These are phyloP conservation scores for Lampris incognitus DNA, from an alignment of 2,113 vertebrate genomes.

Conservation along the genomic window DNA sequence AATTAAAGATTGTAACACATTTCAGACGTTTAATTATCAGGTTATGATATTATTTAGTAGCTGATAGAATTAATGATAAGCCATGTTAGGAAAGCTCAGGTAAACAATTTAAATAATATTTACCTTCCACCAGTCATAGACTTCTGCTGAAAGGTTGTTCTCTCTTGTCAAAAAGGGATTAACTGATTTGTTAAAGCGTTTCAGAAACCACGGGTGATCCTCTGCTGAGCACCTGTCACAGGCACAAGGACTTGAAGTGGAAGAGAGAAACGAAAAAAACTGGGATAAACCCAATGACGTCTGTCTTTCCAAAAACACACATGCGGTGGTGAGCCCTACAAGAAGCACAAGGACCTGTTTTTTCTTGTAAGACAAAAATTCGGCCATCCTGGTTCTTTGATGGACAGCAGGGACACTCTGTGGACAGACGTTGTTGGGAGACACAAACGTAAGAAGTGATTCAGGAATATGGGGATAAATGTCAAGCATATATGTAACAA, in stretches of 20 bases:
- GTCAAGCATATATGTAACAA: no score
- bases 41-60: no score
- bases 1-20: no score
- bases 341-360: no score
- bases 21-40: no score
- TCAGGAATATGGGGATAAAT: no score
- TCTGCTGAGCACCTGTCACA: constrained; percentile 27
- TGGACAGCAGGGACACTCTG: no score
- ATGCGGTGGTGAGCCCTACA: not conserved
- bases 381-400: no score
- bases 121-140: constrained; percentile 60
- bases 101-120: not conserved
- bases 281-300: not conserved
- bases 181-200: not conserved
- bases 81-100: not conserved
- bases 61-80: not conserved
- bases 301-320: not conserved
- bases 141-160: not conserved
- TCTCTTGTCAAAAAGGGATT: constrained; percentile 26
- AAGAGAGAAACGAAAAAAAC: not conserved
- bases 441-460: no score
- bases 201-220: not conserved
- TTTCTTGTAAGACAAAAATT: no score
- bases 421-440: no score
- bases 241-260: not conserved